These are phyloP conservation scores for Psettodes erumei DNA, from an alignment of 2,113 vertebrate genomes.

Conservation along the genomic window DNA sequence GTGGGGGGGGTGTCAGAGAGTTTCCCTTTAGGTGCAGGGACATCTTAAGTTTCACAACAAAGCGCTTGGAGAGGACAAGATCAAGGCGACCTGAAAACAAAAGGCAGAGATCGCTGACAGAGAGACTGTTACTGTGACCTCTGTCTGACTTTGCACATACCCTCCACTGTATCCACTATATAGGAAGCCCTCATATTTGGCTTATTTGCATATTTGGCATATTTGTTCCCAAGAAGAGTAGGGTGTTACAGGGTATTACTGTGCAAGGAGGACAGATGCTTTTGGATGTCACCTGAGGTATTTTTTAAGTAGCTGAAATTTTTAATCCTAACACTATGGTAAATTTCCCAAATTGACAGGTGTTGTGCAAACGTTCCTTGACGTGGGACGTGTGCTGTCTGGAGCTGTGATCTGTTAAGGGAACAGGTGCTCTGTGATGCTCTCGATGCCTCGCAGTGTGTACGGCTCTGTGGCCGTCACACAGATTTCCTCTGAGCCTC, in stretches of 20 bases:
- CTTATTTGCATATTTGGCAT: too few relatives aligned
- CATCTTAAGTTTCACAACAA: constrained; percentile 63
- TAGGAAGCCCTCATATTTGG: neutral
- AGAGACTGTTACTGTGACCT: neutral
- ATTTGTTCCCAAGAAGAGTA: too few relatives aligned
- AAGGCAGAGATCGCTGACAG: constrained; percentile 24
- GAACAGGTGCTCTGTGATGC: constrained; percentile 43
- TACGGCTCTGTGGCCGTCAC: neutral
- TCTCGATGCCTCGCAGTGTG: neutral
- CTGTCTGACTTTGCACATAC: neutral
- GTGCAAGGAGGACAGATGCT: too few relatives aligned
- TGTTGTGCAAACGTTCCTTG: constrained; percentile 14
- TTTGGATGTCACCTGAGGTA: neutral
- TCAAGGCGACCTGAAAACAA: constrained; percentile 8
- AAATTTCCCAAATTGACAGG: constrained; percentile 18
- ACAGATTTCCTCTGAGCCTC: constrained; percentile 38
- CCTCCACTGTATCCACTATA: neutral
- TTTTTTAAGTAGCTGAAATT: neutral
- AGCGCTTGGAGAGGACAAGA: neutral
- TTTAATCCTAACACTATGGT: neutral
- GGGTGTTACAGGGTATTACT: too few relatives aligned
- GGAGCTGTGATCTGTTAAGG: constrained; percentile 12
- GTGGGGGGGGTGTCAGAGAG: constrained; percentile 16
- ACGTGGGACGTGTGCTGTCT: neutral
- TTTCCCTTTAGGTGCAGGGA: constrained; percentile 30